Conservation (phyloP, 2,113 vertebrate genomes). For the Lepus europaeus region DNA sequence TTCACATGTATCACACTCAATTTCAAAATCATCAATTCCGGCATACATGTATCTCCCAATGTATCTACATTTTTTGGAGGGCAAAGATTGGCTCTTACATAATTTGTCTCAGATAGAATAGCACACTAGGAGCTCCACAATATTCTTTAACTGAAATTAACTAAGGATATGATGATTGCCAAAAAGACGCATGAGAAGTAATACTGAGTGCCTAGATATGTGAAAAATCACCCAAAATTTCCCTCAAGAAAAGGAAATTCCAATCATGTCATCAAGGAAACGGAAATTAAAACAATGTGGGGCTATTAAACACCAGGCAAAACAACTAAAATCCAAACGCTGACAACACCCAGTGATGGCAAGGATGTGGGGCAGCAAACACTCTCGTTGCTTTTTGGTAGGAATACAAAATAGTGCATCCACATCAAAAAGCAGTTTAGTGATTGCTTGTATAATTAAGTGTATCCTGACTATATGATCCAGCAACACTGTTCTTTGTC, state of each 20-base stretch:
- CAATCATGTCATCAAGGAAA: neutral
- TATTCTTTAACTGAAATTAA: neutral
- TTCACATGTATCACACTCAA: neutral
- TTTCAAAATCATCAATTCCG: neutral
- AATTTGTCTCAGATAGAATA: neutral
- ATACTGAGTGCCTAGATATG: neutral
- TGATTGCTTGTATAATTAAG: neutral
- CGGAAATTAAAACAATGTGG: neutral
- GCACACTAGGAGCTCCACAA: neutral
- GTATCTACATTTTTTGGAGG: neutral
- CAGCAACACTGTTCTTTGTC: too few species aligned
- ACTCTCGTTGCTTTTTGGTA: neutral
- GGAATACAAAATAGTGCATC: neutral
- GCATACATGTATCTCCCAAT: accelerated
- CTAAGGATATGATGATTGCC: neutral
- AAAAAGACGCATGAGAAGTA: neutral
- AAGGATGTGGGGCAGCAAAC: neutral
- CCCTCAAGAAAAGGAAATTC: neutral
- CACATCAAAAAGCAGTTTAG: neutral
- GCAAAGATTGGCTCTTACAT: neutral
- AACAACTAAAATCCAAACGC: neutral
- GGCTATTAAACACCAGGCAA: neutral
- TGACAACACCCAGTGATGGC: neutral
- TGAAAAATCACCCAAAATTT: neutral
- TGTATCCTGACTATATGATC: neutral